Evolutionary conservation across 2,113 vertebrate species (phyloP).

Genomic region (Plecturocebus donacophilus): DNA sequence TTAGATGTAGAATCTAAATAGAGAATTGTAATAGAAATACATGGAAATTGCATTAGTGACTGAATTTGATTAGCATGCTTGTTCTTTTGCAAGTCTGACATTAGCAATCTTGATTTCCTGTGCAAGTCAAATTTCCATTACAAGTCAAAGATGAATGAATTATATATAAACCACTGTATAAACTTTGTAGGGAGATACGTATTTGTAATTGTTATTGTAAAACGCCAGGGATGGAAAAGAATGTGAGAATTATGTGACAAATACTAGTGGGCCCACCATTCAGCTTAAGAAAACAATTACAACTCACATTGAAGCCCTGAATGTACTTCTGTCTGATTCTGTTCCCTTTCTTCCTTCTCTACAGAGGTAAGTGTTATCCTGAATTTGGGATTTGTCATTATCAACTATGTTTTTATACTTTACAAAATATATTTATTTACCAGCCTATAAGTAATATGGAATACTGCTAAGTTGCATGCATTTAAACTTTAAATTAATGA

Average conservation of each 20-base stretch:
- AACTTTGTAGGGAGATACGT: background rate
- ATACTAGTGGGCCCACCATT: background rate
- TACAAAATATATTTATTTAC: background rate
- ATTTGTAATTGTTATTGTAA: background rate
- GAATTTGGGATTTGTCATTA: background rate
- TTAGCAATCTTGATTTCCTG: constrained; percentile 33
- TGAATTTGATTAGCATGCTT: constrained; percentile 2
- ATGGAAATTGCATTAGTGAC: background rate
- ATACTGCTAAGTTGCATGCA: background rate
- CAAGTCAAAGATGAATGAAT: background rate
- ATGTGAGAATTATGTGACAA: background rate
- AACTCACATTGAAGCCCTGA: background rate
- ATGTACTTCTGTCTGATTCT: background rate
- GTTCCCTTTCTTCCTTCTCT: background rate
- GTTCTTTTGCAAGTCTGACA: background rate
- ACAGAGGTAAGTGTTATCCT: background rate
- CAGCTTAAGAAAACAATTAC: background rate
- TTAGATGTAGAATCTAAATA: background rate
- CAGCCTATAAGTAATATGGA: background rate
- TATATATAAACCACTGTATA: background rate
- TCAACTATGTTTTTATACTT: background rate
- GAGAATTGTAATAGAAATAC: background rate
- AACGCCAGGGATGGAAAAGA: background rate
- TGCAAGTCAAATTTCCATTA: constrained; percentile 36
- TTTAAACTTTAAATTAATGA: background rate